These are phyloP conservation scores for Artibeus jamaicensis DNA, from an alignment of 2,797 vertebrate genomes.

Conservation along the genomic window DNA sequence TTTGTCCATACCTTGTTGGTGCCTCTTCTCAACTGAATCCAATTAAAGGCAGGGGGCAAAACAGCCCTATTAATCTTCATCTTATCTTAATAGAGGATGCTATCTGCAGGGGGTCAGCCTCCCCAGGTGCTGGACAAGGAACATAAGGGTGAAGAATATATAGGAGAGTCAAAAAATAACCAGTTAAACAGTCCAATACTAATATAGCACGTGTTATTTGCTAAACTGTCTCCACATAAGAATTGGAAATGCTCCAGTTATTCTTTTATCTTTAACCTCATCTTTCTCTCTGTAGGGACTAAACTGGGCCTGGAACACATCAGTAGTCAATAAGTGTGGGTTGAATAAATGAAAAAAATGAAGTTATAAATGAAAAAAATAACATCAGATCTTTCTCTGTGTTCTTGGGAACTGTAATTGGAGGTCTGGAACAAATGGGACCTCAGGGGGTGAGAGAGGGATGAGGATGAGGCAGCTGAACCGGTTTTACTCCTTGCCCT, in stretches of 20 bases:
- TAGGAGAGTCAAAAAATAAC: background rate
- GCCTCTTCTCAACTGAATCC: background rate
- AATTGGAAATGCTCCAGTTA: background rate
- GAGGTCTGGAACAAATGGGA: background rate
- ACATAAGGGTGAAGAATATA: background rate
- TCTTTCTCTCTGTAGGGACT: background rate
- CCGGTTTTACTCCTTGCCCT: background rate
- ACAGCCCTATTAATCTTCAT: background rate
- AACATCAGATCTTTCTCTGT: background rate
- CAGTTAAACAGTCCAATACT: background rate
- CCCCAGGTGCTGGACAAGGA: background rate
- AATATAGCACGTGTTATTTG: background rate
- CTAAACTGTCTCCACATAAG: background rate
- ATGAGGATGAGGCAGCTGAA: background rate
- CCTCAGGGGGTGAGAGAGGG: fast-evolving
- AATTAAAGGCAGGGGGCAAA: background rate
- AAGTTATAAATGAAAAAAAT: background rate
- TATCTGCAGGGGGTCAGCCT: background rate
- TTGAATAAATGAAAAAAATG: background rate
- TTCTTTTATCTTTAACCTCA: background rate
- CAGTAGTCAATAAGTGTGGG: background rate
- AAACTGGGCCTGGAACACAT: background rate
- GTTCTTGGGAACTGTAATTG: background rate
- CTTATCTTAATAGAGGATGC: background rate
- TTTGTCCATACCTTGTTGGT: background rate